phyloP scores from a whole-genome alignment of 2,888 invertebrate genomes.

The Orchesellides sinensis region DNA sequence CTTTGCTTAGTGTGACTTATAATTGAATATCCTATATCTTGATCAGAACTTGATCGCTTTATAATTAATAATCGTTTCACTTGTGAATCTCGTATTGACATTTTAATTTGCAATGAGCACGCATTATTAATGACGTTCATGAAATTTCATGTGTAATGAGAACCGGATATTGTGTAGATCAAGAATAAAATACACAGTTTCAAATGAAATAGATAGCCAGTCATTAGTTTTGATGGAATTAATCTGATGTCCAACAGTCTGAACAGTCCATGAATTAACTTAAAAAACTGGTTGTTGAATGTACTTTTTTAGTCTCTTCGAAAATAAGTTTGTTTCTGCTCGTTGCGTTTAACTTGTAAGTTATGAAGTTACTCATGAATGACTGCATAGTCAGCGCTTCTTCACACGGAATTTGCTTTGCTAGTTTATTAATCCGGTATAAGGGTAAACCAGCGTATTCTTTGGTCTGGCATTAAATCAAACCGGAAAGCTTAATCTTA shows the following conservation, averaged over 20 bases:
- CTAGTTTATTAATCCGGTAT: constrained; percentile 49
- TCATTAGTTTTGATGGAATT: too few relatives aligned
- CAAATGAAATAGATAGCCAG: too few relatives aligned
- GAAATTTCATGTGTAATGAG: too few relatives aligned
- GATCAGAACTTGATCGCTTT: background rate
- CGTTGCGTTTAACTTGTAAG: constrained; percentile 12
- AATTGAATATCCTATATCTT: background rate
- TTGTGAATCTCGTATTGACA: background rate
- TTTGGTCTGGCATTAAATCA: background rate
- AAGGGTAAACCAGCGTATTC: constrained; percentile 17
- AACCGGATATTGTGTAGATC: too few relatives aligned
- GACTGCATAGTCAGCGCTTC: constrained; percentile 29
- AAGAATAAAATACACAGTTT: background rate
- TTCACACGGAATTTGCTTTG: constrained; percentile 36
- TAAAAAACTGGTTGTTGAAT: too few relatives aligned
- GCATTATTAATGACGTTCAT: too few relatives aligned
- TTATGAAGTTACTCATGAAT: constrained; percentile 34
- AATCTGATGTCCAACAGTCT: background rate
- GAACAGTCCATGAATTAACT: background rate
- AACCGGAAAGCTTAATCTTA: background rate
- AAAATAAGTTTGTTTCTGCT: too few relatives aligned
- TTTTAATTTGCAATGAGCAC: too few relatives aligned
- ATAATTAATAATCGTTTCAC: background rate
- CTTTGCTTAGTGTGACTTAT: too few relatives aligned
- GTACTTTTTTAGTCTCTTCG: too few relatives aligned